Evolutionary conservation across 2,888 invertebrate species (phyloP).

Genomic region (Euphydryas editha): DNA sequence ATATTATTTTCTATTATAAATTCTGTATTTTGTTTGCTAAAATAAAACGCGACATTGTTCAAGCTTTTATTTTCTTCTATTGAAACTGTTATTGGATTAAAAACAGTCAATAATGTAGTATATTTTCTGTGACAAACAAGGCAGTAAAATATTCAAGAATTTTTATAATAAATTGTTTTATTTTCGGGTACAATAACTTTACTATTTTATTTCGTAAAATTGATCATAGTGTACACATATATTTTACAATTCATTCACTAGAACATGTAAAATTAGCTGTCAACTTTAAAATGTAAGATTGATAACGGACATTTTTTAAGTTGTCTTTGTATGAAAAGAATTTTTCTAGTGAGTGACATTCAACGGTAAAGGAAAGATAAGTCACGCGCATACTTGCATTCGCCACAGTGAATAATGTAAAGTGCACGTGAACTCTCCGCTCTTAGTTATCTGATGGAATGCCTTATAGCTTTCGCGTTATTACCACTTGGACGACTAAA

Average conservation of each 20-base stretch:
- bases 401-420: conserved; percentile 79
- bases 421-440: conserved; percentile 60
- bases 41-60: not conserved
- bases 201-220: not conserved
- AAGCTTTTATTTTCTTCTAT: not conserved
- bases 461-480: conserved; percentile 60
- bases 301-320: conserved; percentile 39
- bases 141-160: not conserved
- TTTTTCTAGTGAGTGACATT: conserved; percentile 65
- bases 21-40: conserved; percentile 9
- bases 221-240: not conserved
- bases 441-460: conserved; percentile 58
- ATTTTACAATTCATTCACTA: conserved; percentile 1
- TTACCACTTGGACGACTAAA: conserved; percentile 49
- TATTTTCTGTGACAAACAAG: conserved; percentile 14
- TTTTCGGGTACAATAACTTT: not conserved
- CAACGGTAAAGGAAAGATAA: conserved; percentile 63
- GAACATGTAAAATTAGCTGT: conserved; percentile 18
- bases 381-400: conserved; percentile 73
- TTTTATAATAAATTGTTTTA: not conserved
- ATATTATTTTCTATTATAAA: conserved; percentile 31
- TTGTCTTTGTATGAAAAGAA: conserved; percentile 44
- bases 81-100: conserved; percentile 8
- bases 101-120: conserved; percentile 2
- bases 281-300: conserved; percentile 16